A percentile compares a stretch with the other conserved stretches of the same genome.
Conservation (phyloP, 1,140 invertebrate genomes). For the Caenorhabditis briggsae region DNA sequence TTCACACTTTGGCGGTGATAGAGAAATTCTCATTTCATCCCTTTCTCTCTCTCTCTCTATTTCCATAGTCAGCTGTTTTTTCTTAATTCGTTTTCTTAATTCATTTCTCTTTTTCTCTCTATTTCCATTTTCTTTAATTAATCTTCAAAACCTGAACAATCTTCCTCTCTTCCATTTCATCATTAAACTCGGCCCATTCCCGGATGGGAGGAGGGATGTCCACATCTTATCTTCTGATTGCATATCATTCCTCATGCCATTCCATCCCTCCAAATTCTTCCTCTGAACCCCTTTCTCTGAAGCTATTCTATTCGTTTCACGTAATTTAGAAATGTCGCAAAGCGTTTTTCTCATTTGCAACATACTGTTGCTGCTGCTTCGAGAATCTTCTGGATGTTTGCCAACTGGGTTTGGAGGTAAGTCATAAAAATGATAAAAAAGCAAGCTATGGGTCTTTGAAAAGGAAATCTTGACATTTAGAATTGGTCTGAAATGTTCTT, state of each 20-base stretch:
- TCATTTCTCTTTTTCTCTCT: neutral
- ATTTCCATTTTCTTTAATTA: slow-evolving; percentile 11
- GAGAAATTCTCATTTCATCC: neutral
- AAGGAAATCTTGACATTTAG: no score
- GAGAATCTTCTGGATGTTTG: slow-evolving; percentile 5
- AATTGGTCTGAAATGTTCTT: no score
- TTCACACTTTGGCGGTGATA: neutral
- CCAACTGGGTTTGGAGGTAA: slow-evolving; percentile 17
- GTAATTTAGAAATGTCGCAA: slow-evolving; percentile 23
- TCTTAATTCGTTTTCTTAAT: neutral
- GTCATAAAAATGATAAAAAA: no score
- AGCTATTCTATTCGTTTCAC: neutral
- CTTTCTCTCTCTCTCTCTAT: neutral
- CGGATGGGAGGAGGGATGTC: neutral
- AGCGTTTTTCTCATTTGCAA: neutral
- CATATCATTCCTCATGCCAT: neutral
- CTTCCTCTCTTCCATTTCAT: slow-evolving; percentile 19
- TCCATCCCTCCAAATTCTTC: neutral
- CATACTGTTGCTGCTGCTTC: neutral
- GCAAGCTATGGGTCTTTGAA: no score
- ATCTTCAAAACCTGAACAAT: slow-evolving; percentile 40
- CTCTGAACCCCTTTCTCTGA: neutral
- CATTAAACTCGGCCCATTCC: slow-evolving; percentile 37
- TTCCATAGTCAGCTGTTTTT: neutral
- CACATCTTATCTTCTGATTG: neutral